Base-by-base conservation (phyloP, 2,888 invertebrate genomes). In the Linhomoeus sp. region DNA sequence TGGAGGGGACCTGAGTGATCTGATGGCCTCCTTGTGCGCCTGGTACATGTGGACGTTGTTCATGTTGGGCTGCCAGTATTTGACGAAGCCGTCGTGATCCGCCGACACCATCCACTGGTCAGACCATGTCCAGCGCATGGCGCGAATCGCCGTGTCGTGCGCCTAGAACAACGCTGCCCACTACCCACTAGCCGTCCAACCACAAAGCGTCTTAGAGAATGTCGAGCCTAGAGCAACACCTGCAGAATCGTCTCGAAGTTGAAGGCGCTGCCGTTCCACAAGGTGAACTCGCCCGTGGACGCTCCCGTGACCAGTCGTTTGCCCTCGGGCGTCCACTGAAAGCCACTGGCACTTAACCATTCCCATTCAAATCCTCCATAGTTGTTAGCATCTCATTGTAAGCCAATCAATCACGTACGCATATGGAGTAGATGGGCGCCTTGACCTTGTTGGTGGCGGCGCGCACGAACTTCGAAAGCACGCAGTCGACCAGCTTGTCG, bases 61-160 rank as follows among this genome's bases (percentile, higher is more conserved):
- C 97, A 99, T 99, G 72, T 99, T 99, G 59, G 90, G 87, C 75
- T 99, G 97, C 97, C 97, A 99, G 72, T 99, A 99, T 66, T 99
- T 99, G 54, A 99, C 87, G 68, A 85, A 97, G 50, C 97, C 97
- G 45, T 82, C 81, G 67, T 94, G 92, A 71, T 99, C 97, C 23
- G 87, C 97, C 0, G 94, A 94, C 51, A 97, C 84, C 88, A 99
- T 90, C 97, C 97, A 99, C 59, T 83, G 82, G 72, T 94, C 94
- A 62, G 88, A 92, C 70, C 92, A 88, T 46, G 90, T 90, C 97
- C 97, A 99, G 42, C 87, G 83, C 92, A 99, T 92, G 47, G 92
- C 86, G 54, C 97, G 75, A n/a, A 97, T 92, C 15, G 94, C 86
- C 53, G 86, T 83, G 67, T 97, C 97, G 64, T 97, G 97, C n/a